These are phyloP conservation scores for Seira musarum DNA, from an alignment of 2,888 invertebrate genomes.

Conservation along the genomic window DNA sequence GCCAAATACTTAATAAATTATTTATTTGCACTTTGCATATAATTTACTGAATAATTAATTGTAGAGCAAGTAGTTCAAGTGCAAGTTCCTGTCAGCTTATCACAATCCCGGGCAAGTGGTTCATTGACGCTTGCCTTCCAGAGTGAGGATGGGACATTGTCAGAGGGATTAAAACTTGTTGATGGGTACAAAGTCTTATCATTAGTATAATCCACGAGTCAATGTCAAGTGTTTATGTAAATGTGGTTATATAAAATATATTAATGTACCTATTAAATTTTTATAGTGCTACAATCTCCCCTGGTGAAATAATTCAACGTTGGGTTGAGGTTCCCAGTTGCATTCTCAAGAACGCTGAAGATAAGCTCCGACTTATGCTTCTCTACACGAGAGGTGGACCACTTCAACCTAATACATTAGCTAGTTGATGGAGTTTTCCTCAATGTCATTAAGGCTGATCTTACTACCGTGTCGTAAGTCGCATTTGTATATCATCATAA, in stretches of 20 bases:
- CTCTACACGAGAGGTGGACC: conserved; percentile 65
- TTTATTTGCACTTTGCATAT: too few relatives aligned
- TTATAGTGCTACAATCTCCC: conserved; percentile 36
- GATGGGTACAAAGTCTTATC: conserved; percentile 39
- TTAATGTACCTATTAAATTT: too few relatives aligned
- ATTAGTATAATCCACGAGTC: background rate
- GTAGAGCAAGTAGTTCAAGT: conserved; percentile 65
- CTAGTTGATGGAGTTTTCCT: conserved; percentile 58
- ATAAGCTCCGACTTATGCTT: conserved; percentile 50
- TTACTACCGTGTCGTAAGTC: too few relatives aligned
- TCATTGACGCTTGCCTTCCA: conserved; percentile 57
- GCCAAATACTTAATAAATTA: too few relatives aligned
- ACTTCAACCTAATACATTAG: conserved; percentile 62
- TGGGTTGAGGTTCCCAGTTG: conserved; percentile 65
- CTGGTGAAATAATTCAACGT: conserved; percentile 55
- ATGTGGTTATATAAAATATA: too few relatives aligned
- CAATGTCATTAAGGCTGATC: conserved; percentile 58
- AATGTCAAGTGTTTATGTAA: too few relatives aligned
- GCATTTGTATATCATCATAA: too few relatives aligned
- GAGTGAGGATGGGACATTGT: conserved; percentile 52
- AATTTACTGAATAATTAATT: conserved; percentile 13
- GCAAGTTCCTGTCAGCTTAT: conserved; percentile 50
- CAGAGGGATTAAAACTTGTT: conserved; percentile 50
- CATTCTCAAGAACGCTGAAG: conserved; percentile 50
- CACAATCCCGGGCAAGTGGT: conserved; percentile 61